These are phyloP conservation scores for Pollenia amentaria DNA, from an alignment of 2,888 invertebrate genomes.

Conservation along the genomic window DNA sequence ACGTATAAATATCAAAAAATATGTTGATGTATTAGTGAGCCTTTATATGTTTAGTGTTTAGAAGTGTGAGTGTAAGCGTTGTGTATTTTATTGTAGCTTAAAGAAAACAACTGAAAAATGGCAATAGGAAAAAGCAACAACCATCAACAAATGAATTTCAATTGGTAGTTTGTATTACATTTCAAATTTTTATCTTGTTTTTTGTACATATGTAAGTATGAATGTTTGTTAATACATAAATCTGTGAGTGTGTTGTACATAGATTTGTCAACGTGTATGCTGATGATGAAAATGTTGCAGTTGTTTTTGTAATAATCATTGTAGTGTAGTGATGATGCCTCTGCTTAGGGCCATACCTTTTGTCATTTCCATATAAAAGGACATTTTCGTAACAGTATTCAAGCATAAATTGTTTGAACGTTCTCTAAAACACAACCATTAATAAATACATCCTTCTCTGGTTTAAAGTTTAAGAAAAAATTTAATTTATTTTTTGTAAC, in stretches of 20 bases:
- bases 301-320: conserved; percentile 50
- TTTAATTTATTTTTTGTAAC: neutral
- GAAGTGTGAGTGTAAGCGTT: neutral
- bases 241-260: conserved; percentile 4
- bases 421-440: conserved; percentile 76
- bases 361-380: conserved; percentile 82
- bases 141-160: conserved; percentile 62
- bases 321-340: conserved; percentile 57
- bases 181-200: conserved; percentile 37
- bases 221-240: conserved; percentile 33
- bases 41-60: neutral
- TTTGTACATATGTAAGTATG: neutral
- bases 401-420: conserved; percentile 79
- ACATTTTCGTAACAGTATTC: conserved; percentile 77
- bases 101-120: conserved; percentile 37
- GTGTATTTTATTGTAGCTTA: conserved; percentile 37
- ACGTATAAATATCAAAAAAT: conserved; percentile 5
- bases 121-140: conserved; percentile 33
- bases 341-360: conserved; percentile 77
- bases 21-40: conserved; percentile 33
- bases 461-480: conserved; percentile 37
- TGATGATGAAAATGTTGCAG: conserved; percentile 46
- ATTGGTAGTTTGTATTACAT: conserved; percentile 71
- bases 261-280: conserved; percentile 42
- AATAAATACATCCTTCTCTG: conserved; percentile 33